Percentiles rank a stretch among this genome's conserved stretches.
phyloP scores from a whole-genome alignment of 1,140 invertebrate genomes.

The Atta colombica region DNA sequence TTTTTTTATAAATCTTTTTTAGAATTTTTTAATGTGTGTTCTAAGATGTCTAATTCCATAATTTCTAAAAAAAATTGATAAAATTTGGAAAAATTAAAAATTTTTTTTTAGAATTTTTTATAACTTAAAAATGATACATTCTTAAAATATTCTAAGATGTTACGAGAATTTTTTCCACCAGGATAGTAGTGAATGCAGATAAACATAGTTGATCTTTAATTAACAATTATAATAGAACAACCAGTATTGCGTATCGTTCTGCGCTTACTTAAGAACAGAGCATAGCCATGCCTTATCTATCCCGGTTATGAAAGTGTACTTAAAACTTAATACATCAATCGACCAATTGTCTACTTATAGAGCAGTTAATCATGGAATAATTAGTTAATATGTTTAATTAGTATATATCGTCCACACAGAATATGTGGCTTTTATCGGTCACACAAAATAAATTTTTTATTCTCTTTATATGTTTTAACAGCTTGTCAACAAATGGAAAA shows the following conservation, averaged over 20 bases:
- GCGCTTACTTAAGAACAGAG: slow-evolving; percentile 82
- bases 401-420: slow-evolving; percentile 57
- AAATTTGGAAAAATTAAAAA: too few species aligned
- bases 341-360: slow-evolving; percentile 78
- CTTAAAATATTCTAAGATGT: too few species aligned
- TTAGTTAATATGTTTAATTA: slow-evolving; percentile 72
- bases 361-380: slow-evolving; percentile 73
- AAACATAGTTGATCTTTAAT: slow-evolving; percentile 67
- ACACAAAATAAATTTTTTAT: slow-evolving; percentile 67
- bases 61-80: too few species aligned
- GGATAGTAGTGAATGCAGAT: slow-evolving; percentile 26
- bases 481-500: slow-evolving; percentile 42
- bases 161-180: too few species aligned
- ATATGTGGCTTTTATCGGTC: slow-evolving; percentile 61
- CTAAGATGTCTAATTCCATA: too few species aligned
- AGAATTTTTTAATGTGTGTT: too few species aligned
- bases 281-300: slow-evolving; percentile 78
- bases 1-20: too few species aligned
- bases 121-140: too few species aligned
- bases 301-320: slow-evolving; percentile 84
- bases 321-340: slow-evolving; percentile 83
- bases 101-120: too few species aligned
- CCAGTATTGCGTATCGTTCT: slow-evolving; percentile 84
- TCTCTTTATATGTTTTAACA: slow-evolving; percentile 65
- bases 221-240: slow-evolving; percentile 77